Base-by-base conservation (phyloP, 1,140 invertebrate genomes). In the Zaprionus inermis region DNA sequence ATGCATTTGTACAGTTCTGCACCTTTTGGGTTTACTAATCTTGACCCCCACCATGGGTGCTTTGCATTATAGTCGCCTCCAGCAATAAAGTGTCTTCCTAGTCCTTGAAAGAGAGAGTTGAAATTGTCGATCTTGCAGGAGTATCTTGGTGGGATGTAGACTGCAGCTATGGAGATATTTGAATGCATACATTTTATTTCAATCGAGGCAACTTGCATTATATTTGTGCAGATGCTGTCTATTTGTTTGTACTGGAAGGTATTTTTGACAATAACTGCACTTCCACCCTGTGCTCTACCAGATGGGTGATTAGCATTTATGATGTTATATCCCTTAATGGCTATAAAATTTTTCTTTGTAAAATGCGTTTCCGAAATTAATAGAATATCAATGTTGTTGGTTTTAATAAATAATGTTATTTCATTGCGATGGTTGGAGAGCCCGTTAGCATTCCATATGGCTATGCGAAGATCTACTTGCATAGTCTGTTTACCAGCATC, bases 11-110 rank as follows among this genome's bases (percentile, higher is more conserved):
- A 78, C 4, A 92, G 74, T 61, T 92, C 74, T 44, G 72, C 65
- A 2, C 86, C 84, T 69, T 75, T 92, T n/a, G 91, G 63, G 16
- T 72, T 86, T 4, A 38, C 61, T 18, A 90, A 59, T 71, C 92
- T 91, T 2, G 91, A 93, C 0, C 91, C 92, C 92, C 92, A 93
- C 30, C 74, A 58, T 11, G 67, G 73, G 49, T 93, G 88, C 79
- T 93, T 93, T n/a, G 91, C 91, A 66, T 93, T 93, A 49, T 82
- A 93, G 57, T 93, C 91, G 0, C 92, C 92, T 14, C 88, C 92
- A 28, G 72, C 76, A 16, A 92, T 77, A 67, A 92, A 93, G 57
- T 76, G 71, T 9, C 61, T 51, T 7, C 92, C 92, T 16, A 93
- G 60, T 7, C 61, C 71, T 18, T 74, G 67, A 59, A 93, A 89